Base-by-base conservation (phyloP, 1,140 invertebrate species). In the Euura lappo region DNA sequence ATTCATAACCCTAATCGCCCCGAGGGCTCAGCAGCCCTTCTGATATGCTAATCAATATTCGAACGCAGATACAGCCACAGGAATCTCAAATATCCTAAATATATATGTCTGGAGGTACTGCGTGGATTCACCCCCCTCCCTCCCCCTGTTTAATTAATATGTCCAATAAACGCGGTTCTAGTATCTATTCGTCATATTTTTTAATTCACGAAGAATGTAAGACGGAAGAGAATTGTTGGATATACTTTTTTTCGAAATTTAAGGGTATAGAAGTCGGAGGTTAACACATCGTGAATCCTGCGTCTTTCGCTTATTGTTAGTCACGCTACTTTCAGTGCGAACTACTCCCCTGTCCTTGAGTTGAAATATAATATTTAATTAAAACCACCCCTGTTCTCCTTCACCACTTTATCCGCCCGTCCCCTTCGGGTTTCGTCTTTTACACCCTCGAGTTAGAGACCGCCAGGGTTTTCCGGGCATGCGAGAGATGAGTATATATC, bases 381-480 rank as follows among this genome's bases (percentile, higher is more conserved):
- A 43, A 44, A 44, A 43, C 69, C 68, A 42, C 7, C 72, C 70
- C 72, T 6, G 42, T 64, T 43, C 43, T 46, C 43, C 69, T 68
- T n/a, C 43, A 67, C 65, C 45, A 28, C 28, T 45, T 69, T 44
- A 13, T n/a, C 46, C 7, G n/a, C 6, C 68, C 43, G 3, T 72
- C 71, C 43, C 65, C 71, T 69, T 45, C 43, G 65, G 42, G n/a
- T 44, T 69, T 42, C 51, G 10, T 69, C 67, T 44, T 68, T 11
- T 42, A 47, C 45, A 28, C 28, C 28, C 11, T 67, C 7, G 7
- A 51, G 69, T 28, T 44, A 68, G 44, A 68, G 44, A 69, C 65
- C 44, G 13, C 71, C 45, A 11, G 43, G 43, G 13, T 28, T 11
- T 28, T 13, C 10, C 65, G 44, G 68, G 64, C n/a, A 10, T 45